Conservation (phyloP, 2,888 invertebrate species). For the Prosopocoilus inquinatus region DNA sequence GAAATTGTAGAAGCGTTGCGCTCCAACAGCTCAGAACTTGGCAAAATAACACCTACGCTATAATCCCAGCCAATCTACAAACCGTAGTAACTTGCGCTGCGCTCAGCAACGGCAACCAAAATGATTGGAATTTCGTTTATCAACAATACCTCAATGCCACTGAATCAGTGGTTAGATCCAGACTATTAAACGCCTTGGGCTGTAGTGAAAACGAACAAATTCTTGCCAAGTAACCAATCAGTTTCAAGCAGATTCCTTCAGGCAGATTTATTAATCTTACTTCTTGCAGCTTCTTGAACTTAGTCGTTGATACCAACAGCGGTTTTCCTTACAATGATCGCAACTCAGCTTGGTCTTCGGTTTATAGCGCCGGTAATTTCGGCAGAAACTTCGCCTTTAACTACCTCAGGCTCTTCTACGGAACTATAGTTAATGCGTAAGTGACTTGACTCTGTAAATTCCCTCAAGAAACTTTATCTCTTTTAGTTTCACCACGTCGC, state of each 20-base stretch:
- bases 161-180: slow-evolving; percentile 7
- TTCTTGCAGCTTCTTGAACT: not conserved
- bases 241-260: not conserved
- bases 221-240: slow-evolving; percentile 7
- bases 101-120: slow-evolving; percentile 59
- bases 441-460: not conserved
- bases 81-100: slow-evolving; percentile 71
- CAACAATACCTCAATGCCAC: slow-evolving; percentile 38
- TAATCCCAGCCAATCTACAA: slow-evolving; percentile 63
- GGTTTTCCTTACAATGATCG: not conserved
- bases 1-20: slow-evolving; percentile 56
- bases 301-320: slow-evolving; percentile 5
- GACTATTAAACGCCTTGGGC: slow-evolving; percentile 23
- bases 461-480: not conserved
- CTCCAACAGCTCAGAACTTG: slow-evolving; percentile 47
- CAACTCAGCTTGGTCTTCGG: not conserved
- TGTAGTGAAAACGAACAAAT: slow-evolving; percentile 20
- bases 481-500: slow-evolving; percentile 5
- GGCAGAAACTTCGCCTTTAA: slow-evolving; percentile 9
- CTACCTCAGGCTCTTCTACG: slow-evolving; percentile 11
- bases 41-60: slow-evolving; percentile 33
- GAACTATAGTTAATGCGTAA: slow-evolving; percentile 4
- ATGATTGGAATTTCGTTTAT: slow-evolving; percentile 65
- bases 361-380: slow-evolving; percentile 11
- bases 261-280: no score